Evolutionary conservation across 2,113 vertebrate genomes (phyloP).

Genomic region (Pygoscelis adeliae): DNA sequence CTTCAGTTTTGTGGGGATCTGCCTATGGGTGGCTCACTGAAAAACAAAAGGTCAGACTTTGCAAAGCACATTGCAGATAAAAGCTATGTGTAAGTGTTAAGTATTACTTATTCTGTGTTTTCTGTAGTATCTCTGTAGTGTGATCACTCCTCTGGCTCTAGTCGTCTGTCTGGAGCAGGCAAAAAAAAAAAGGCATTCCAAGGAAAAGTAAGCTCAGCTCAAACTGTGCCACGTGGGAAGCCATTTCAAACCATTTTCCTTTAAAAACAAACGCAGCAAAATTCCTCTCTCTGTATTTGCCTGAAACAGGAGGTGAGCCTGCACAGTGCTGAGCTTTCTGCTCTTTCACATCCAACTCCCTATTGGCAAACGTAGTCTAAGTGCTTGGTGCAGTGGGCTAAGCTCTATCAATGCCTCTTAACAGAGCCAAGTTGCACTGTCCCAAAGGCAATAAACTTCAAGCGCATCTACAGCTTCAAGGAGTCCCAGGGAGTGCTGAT

Average conservation of each 20-base stretch:
- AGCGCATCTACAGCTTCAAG: background rate
- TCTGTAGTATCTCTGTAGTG: background rate
- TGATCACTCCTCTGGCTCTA: background rate
- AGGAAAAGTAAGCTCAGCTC: background rate
- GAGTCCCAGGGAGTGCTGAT: background rate
- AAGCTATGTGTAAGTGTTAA: background rate
- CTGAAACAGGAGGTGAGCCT: background rate
- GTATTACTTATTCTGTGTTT: background rate
- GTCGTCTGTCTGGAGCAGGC: background rate
- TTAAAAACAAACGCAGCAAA: background rate
- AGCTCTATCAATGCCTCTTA: background rate
- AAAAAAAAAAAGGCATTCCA: background rate
- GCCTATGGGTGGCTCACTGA: background rate
- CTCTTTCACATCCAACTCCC: background rate
- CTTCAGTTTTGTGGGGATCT: background rate
- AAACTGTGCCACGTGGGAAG: background rate
- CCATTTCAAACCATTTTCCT: background rate
- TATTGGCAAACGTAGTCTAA: background rate
- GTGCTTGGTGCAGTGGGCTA: background rate
- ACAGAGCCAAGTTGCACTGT: background rate
- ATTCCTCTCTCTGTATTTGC: background rate
- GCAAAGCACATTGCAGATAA: background rate
- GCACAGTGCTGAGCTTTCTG: background rate
- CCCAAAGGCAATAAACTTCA: background rate
- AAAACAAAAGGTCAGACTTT: background rate